Evolutionary conservation across 2,797 vertebrate species (phyloP).

Genomic region (Crypturellus tataupa): DNA sequence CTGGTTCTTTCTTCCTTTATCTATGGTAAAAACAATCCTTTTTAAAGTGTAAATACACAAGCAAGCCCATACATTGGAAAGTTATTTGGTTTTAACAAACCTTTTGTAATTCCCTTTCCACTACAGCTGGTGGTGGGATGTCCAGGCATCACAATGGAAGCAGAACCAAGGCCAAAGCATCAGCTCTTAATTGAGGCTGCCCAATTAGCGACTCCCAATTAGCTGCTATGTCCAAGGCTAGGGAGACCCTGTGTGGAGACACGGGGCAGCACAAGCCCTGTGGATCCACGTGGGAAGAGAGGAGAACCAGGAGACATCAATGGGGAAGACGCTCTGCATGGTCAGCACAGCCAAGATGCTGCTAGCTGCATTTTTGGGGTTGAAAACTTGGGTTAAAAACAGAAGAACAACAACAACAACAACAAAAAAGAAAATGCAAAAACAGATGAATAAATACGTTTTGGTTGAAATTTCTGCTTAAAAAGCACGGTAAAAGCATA

Average conservation of each 20-base stretch:
- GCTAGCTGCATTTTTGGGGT: background rate
- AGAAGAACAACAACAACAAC: too few relatives aligned
- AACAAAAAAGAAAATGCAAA: background rate
- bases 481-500: rapidly evolving
- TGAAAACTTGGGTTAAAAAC: background rate
- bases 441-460: background rate
- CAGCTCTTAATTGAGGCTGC: background rate
- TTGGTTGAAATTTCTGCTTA: background rate
- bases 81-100: background rate
- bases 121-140: background rate
- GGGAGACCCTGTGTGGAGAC: constrained; percentile 74
- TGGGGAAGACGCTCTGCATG: rapidly evolving
- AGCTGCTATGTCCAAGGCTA: constrained; percentile 26
- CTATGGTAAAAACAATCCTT: background rate
- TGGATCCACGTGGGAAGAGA: background rate
- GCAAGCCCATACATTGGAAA: background rate
- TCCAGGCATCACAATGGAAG: rapidly evolving
- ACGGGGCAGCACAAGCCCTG: constrained; percentile 22
- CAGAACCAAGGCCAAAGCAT: background rate
- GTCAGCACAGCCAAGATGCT: background rate
- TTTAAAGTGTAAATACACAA: background rate
- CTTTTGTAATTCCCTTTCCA: background rate
- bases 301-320: background rate
- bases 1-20: background rate
- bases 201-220: background rate